phyloP scores from a whole-genome alignment of 1,140 invertebrate genomes.

The Euwallacea similis region DNA sequence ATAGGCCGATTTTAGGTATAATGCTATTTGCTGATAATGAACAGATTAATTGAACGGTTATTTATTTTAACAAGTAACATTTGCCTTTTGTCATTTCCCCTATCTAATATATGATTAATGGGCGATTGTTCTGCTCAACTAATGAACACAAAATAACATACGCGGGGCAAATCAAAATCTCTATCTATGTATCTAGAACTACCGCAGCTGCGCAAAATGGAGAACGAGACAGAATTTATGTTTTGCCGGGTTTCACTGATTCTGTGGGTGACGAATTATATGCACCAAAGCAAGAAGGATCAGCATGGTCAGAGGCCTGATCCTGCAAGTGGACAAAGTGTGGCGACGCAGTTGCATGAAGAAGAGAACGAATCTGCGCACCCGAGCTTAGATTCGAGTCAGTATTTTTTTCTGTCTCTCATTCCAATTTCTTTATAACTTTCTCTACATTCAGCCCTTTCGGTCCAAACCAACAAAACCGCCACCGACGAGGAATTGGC shows the following conservation, averaged over 20 bases:
- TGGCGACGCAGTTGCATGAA: constrained; percentile 37
- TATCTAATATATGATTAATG: too few relatives aligned
- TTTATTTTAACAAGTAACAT: too few relatives aligned
- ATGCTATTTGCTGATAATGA: constrained; percentile 24
- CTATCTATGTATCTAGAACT: constrained; percentile 55
- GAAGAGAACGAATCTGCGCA: constrained; percentile 49
- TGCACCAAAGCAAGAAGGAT: constrained; percentile 58
- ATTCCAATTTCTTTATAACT: not conserved
- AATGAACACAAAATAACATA: too few relatives aligned
- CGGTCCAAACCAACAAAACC: constrained; percentile 46
- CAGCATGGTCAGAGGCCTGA: not conserved
- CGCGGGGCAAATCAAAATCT: constrained; percentile 8
- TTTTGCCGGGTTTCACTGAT: constrained; percentile 82
- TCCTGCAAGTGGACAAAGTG: not conserved
- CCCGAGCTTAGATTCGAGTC: constrained; percentile 52
- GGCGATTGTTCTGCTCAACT: not conserved
- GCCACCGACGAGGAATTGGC: constrained; percentile 49
- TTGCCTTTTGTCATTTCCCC: too few relatives aligned
- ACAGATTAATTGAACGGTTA: too few relatives aligned
- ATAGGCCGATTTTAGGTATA: constrained; percentile 82
- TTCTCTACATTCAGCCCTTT: constrained; percentile 42
- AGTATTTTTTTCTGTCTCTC: constrained; percentile 22
- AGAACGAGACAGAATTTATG: constrained; percentile 68
- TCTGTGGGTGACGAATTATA: constrained; percentile 86
- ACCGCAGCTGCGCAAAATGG: constrained; percentile 58